Evolutionary conservation across 2,888 invertebrate species (phyloP).

Genomic region (Synergus japonicus): DNA sequence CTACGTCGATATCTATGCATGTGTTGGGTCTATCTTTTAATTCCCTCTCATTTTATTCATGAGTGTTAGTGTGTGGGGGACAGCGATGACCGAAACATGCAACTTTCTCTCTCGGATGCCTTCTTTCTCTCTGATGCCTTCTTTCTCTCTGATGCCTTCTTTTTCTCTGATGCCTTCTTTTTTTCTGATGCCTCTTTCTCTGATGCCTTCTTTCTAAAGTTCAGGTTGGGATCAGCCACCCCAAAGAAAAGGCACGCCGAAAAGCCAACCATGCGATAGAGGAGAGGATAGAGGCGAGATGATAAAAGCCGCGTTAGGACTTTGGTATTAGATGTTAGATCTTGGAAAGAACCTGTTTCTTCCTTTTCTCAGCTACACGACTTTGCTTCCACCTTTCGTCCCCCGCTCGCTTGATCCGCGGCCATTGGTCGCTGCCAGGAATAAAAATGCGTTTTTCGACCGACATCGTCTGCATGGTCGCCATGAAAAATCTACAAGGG

Average conservation of each 20-base stretch:
- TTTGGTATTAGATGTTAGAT: neutral
- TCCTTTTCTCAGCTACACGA: slow-evolving; percentile 1
- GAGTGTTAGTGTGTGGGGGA: neutral
- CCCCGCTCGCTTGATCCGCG: neutral
- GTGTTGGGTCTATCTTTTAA: slow-evolving; percentile 4
- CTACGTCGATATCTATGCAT: neutral
- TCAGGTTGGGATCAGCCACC: slow-evolving; percentile 14
- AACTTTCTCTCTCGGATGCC: neutral
- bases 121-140: no score
- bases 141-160: no score
- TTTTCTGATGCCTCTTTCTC: no score
- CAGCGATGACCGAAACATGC: slow-evolving; percentile 1
- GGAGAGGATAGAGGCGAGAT: neutral
- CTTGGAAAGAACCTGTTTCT: slow-evolving; percentile 12
- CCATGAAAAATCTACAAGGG: neutral
- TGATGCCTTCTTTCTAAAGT: slow-evolving; percentile 1
- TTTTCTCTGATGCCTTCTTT: no score
- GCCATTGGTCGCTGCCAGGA: neutral
- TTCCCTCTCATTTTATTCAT: slow-evolving; percentile 9
- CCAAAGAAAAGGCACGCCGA: slow-evolving; percentile 12
- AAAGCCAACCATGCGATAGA: slow-evolving; percentile 5
- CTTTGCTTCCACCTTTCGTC: slow-evolving; percentile 1
- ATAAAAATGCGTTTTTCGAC: slow-evolving; percentile 1
- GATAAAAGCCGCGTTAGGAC: slow-evolving; percentile 4
- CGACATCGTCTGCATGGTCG: neutral